Evolutionary conservation across 2,888 invertebrate genomes (phyloP), one percentile per base, ranked within the genome.

Genomic region (Caenorhabditis japonica): DNA sequence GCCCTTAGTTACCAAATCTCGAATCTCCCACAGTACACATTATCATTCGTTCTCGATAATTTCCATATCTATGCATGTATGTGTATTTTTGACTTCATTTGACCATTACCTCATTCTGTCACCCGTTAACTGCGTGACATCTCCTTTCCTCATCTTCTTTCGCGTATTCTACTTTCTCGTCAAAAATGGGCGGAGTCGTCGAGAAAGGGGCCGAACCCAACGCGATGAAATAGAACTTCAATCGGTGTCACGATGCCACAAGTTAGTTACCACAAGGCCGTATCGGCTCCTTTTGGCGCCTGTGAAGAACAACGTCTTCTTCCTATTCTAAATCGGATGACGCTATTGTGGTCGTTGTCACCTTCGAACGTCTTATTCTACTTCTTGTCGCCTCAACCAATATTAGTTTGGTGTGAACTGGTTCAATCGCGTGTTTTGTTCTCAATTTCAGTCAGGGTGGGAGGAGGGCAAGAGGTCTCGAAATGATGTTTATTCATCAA

Each of bases 181-280:
- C 64, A 64, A 64, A 55, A 55, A 64, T 56, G 56, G 64, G 64
- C 56, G 64, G 64, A 55, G 64, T 49, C 49, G n/a, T n/a, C 49
- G 33, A 38, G 30, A 10, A 30, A 30, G 30, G 27, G 15, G 55
- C 47, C 64, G 64, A 46, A 33, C 55, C 64, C 55, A 64, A 30
- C n/a, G n/a, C n/a, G n/a, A n/a, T n/a, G n/a, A n/a, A n/a, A n/a
- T n/a, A 49, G 49, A 55, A 55, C 55, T 55, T 55, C 55, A 53
- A 53, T 53, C 53, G 53, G 64, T 64, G 64, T 64, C 62, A 46
- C 53, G 39, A 25, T 46, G 59, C 46, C 52, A 39, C 60, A 56
- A 64, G 64, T 64, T 64, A 64, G 64, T 64, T 64, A 64, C 64
- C 64, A 64, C 64, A 64, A 64, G 64, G 64, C 55, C 64, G 39